phyloP scores from a whole-genome alignment of 1,140 invertebrate genomes.

The Gonioctena quinquepunctata region DNA sequence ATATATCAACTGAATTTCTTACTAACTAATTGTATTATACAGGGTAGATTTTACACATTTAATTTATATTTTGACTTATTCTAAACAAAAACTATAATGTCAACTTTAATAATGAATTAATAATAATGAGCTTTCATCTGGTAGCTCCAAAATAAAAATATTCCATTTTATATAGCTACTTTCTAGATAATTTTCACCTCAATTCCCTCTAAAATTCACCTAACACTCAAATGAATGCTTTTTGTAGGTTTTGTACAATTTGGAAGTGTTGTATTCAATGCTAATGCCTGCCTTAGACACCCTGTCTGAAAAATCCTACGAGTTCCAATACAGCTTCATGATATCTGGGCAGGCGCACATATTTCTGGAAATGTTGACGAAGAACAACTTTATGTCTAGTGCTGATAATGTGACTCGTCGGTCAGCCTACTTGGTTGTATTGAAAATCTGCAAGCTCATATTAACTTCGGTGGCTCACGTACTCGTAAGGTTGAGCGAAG shows the following conservation, averaged over 20 bases:
- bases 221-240: too few species aligned
- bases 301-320: slow-evolving; percentile 78
- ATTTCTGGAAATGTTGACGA: slow-evolving; percentile 82
- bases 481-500: slow-evolving; percentile 67
- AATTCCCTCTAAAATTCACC: too few species aligned
- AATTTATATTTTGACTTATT: too few species aligned
- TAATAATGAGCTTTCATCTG: too few species aligned
- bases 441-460: slow-evolving; percentile 87
- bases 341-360: slow-evolving; percentile 80
- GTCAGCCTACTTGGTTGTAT: slow-evolving; percentile 83
- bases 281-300: slow-evolving; percentile 89
- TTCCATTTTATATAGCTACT: too few species aligned
- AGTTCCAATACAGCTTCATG: slow-evolving; percentile 89
- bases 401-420: slow-evolving; percentile 80
- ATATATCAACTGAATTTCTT: too few species aligned
- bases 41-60: too few species aligned
- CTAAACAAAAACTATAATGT: too few species aligned
- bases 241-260: slow-evolving; percentile 53
- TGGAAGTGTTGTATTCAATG: slow-evolving; percentile 85
- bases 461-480: slow-evolving; percentile 84
- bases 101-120: too few species aligned
- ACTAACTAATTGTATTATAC: too few species aligned
- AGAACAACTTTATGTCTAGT: slow-evolving; percentile 83
- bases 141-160: too few species aligned
- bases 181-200: too few species aligned